A percentile compares a stretch with the other conserved stretches of the same genome.
These are phyloP conservation scores for Tadarida brasiliensis DNA, from an alignment of 2,797 vertebrate genomes.

Conservation along the genomic window DNA sequence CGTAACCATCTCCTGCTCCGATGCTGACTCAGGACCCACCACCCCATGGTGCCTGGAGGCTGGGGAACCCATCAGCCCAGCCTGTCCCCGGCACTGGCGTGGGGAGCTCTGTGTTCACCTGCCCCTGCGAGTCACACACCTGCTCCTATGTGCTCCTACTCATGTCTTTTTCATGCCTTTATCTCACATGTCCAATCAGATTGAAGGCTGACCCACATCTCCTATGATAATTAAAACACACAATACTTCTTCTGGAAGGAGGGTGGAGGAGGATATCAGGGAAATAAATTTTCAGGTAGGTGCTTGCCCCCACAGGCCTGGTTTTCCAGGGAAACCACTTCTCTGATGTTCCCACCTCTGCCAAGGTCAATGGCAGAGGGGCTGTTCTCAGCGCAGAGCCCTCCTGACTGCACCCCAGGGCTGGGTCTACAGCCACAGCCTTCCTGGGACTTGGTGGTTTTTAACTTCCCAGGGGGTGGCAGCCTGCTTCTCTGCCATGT, in stretches of 20 bases:
- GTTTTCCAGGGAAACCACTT: neutral
- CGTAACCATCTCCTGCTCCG: neutral
- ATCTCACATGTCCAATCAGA: neutral
- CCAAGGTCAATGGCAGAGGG: neutral
- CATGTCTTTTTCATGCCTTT: neutral
- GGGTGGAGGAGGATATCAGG: neutral
- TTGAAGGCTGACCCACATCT: neutral
- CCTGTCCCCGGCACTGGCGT: rapidly evolving
- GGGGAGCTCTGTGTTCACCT: neutral
- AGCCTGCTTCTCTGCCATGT: neutral
- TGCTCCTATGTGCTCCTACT: neutral
- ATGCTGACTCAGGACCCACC: neutral
- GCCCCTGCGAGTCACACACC: neutral
- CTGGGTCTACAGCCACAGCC: neutral
- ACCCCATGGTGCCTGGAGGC: rapidly evolving
- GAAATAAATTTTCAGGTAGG: neutral
- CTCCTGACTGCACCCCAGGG: rapidly evolving
- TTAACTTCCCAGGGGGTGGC: neutral
- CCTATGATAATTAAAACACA: neutral
- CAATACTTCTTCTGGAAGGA: neutral
- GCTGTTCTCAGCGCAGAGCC: rapidly evolving
- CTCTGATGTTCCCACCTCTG: neutral
- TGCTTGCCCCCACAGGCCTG: neutral
- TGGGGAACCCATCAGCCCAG: neutral
- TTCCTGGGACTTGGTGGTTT: neutral